These are phyloP conservation scores for Malurus leucopterus DNA, from an alignment of 2,797 vertebrate genomes.

Conservation along the genomic window DNA sequence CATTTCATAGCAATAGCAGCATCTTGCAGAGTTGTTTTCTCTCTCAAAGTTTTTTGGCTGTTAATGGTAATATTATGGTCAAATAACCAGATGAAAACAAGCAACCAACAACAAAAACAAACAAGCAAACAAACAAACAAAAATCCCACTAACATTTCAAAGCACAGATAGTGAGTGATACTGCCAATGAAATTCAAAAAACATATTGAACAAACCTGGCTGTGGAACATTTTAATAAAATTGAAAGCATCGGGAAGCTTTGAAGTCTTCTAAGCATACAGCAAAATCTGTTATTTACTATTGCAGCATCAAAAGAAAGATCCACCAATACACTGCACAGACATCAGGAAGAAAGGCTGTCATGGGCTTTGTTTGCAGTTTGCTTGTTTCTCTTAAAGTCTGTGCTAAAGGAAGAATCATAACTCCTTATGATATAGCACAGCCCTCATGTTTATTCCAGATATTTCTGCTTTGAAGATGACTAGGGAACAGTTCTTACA, in stretches of 20 bases:
- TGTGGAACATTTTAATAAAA: conserved; percentile 51
- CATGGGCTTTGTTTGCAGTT: conserved; percentile 28
- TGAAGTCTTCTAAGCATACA: conserved; percentile 53
- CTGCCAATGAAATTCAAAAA: conserved; percentile 26
- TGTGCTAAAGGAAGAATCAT: conserved; percentile 36
- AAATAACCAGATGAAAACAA: not conserved
- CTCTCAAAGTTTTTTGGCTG: not conserved
- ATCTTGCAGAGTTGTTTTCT: not conserved
- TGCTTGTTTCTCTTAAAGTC: conserved; percentile 35
- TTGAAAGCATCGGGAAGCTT: conserved; percentile 45
- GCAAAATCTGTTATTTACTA: conserved; percentile 44
- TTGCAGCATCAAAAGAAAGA: conserved; percentile 46
- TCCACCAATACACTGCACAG: conserved; percentile 9
- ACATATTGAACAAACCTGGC: conserved; percentile 17
- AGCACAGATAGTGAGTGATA: not conserved
- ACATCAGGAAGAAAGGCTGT: conserved; percentile 11
- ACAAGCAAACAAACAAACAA: not conserved
- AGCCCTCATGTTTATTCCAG: conserved; percentile 37
- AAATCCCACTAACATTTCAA: conserved; percentile 14
- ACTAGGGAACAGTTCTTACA: not conserved
- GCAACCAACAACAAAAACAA: not conserved
- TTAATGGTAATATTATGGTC: not conserved
- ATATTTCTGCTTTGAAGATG: conserved; percentile 46
- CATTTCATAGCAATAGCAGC: not conserved
- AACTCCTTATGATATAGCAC: conserved; percentile 1